Percentiles rank a stretch among this genome's conserved stretches.
Evolutionary conservation across 2,113 vertebrate genomes (phyloP).

Genomic region (Lathamus discolor): DNA sequence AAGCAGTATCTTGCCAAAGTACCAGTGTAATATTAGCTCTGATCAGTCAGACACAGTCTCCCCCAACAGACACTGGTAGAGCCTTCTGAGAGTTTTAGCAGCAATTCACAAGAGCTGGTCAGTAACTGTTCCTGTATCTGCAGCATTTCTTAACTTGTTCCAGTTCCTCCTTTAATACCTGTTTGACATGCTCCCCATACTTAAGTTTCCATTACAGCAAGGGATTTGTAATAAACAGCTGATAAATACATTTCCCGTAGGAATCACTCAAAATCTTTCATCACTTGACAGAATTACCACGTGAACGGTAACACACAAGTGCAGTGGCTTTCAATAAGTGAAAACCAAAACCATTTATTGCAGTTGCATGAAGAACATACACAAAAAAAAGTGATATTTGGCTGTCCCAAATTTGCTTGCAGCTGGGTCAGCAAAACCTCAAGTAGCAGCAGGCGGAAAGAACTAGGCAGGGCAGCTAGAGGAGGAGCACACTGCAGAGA

Average conservation of each 20-base stretch:
- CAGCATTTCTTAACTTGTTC: not conserved
- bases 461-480: not conserved
- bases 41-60: not conserved
- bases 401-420: not conserved
- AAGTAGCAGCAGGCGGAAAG: not conserved
- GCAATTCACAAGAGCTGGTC: not conserved
- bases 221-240: not conserved
- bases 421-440: not conserved
- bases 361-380: not conserved
- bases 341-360: not conserved
- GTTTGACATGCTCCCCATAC: not conserved
- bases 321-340: not conserved
- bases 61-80: not conserved
- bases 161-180: not conserved
- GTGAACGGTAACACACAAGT: not conserved
- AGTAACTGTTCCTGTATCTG: not conserved
- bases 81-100: not conserved
- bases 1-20: not conserved
- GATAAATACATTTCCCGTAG: not conserved
- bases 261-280: not conserved
- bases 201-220: constrained; percentile 2
- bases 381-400: not conserved
- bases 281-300: not conserved
- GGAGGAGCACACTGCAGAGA: not conserved
- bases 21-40: not conserved